phyloP scores from a whole-genome alignment of 2,888 invertebrate genomes.

The Empis livida region DNA sequence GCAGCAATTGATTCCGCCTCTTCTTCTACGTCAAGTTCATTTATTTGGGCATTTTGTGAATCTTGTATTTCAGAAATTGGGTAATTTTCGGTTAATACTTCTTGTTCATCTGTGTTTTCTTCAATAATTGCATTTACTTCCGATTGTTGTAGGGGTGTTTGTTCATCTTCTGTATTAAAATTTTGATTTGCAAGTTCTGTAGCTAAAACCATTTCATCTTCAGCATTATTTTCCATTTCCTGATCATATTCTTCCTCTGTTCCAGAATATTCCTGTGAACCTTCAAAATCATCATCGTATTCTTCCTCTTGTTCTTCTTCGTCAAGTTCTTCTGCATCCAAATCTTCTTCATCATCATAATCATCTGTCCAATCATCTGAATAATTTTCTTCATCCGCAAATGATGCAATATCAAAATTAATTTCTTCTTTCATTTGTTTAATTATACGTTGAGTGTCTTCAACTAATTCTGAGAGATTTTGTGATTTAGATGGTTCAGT shows the following conservation, averaged over 20 bases:
- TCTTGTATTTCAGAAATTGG: background rate
- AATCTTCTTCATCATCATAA: conserved; percentile 38
- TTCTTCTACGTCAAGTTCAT: too few relatives aligned
- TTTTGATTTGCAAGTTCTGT: conserved; percentile 21
- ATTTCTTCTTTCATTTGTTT: conserved; percentile 55
- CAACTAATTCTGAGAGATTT: conserved; percentile 42
- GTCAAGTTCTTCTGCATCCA: conserved; percentile 25
- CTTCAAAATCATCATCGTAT: conserved; percentile 19
- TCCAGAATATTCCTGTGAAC: conserved; percentile 16
- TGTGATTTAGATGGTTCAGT: conserved; percentile 16
- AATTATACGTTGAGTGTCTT: conserved; percentile 46
- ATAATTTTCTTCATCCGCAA: conserved; percentile 25
- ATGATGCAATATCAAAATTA: conserved; percentile 43
- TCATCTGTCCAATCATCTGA: conserved; percentile 38
- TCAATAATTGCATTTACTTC: conserved; percentile 1
- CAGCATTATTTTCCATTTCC: conserved; percentile 19
- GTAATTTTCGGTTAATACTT: too few relatives aligned
- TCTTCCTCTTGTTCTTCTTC: conserved; percentile 19
- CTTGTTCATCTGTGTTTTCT: background rate
- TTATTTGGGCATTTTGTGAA: background rate
- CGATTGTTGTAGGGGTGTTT: too few relatives aligned
- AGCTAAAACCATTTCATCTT: conserved; percentile 10
- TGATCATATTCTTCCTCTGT: conserved; percentile 19
- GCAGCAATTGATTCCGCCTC: background rate
- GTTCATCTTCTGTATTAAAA: conserved; percentile 9